Base-by-base conservation (phyloP, 2,888 invertebrate species). In the Pammene aurita region DNA sequence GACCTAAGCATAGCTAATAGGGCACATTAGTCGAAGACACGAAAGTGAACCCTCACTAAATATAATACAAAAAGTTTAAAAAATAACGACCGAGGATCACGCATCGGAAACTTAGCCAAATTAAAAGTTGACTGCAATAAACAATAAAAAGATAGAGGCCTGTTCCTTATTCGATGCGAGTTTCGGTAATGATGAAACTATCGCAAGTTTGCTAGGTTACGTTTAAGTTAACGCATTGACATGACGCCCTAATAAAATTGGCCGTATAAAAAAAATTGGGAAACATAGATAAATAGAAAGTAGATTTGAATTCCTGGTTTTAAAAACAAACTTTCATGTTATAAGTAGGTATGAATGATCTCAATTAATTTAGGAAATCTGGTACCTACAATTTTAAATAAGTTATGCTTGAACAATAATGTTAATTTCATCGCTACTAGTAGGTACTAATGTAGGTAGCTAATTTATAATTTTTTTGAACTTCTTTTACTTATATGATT, bases 51-150 rank as follows among this genome's bases (percentile, higher is more conserved):
- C 82, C 84, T 79, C 76, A 84, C 86, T 88, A 89, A 81, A 90
- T 84, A 81, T 80, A 77, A 78, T 67, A 70, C 69, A 76, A 85
- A 87, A 88, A 87, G 84, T 85, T 81, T 82, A 84, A 87, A 88
- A 80, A 81, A 86, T 92, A 92, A 92, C 89, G 92, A 91, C 86
- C 75, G 71, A 74, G 75, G 75, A 86, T 84, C 92, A 92, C 92
- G 92, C 91, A 92, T 87, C 83, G 72, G 74, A 89, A 91, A 90
- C 87, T 89, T 85, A 85, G 84, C 81, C 84, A 87, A 92, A 92
- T 92, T 92, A 92, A 92, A 92, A 92, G 90, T 92, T 90, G 83
- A 81, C 83, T 82, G 89, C 88, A 86, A 90, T 91, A 90, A 89
- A 90, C 91, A 88, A 90, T 91, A 90, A 90, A 89, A 90, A 86